Evolutionary conservation across 2,888 invertebrate genomes (phyloP).

Genomic region (Masnerella sp.): DNA sequence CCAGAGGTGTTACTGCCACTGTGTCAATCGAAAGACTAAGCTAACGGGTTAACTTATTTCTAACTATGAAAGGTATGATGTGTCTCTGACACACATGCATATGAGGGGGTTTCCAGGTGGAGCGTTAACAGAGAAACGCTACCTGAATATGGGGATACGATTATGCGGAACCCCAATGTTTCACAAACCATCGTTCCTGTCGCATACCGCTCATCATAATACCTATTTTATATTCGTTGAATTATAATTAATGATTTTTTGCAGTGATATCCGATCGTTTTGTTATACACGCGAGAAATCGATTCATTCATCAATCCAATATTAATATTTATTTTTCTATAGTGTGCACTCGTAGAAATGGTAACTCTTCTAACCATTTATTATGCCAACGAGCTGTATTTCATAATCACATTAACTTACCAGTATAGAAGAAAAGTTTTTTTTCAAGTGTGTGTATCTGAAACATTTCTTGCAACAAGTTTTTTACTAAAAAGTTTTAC

Average conservation of each 20-base stretch:
- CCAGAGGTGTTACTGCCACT: slow-evolving; percentile 73
- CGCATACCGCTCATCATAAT: slow-evolving; percentile 73
- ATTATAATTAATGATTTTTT: slow-evolving; percentile 72
- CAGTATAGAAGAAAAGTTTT: too few species aligned
- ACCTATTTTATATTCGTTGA: slow-evolving; percentile 70
- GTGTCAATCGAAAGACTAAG: slow-evolving; percentile 76
- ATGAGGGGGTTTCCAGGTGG: slow-evolving; percentile 73
- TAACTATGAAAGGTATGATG: slow-evolving; percentile 74
- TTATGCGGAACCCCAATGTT: slow-evolving; percentile 59
- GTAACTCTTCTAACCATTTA: too few species aligned
- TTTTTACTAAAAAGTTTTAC: too few species aligned
- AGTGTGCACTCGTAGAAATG: too few species aligned
- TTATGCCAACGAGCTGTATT: too few species aligned
- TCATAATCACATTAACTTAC: too few species aligned
- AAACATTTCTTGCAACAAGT: too few species aligned
- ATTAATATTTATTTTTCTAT: too few species aligned
- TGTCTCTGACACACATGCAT: slow-evolving; percentile 59
- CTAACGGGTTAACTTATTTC: slow-evolving; percentile 77
- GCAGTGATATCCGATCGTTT: slow-evolving; percentile 48
- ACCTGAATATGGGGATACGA: slow-evolving; percentile 66
- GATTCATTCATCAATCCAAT: too few species aligned
- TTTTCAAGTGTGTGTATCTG: too few species aligned
- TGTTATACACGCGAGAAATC: slow-evolving; percentile 57
- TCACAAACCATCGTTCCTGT: slow-evolving; percentile 61
- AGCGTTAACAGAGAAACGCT: slow-evolving; percentile 64